Evolutionary conservation across 1,140 invertebrate genomes (phyloP).

Genomic region (Zaprionus vittiger): DNA sequence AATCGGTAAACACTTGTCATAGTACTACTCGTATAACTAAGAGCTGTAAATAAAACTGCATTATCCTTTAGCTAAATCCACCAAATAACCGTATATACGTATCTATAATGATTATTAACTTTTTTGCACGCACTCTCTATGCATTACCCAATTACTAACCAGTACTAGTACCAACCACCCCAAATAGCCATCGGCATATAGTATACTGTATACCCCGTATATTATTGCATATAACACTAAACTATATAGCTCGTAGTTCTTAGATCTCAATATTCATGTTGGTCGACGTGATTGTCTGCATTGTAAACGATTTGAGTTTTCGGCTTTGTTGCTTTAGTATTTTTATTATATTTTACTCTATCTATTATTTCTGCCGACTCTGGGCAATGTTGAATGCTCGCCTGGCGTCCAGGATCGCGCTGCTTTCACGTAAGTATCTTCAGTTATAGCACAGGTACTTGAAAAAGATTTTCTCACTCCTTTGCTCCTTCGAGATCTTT

Average conservation of each 20-base stretch:
- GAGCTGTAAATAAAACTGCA: conserved; percentile 21
- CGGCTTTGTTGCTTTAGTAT: conserved; percentile 25
- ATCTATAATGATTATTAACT: conserved; percentile 2
- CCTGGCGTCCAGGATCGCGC: conserved; percentile 8
- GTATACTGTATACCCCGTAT: background rate
- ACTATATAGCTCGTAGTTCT: conserved; percentile 9
- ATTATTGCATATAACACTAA: background rate
- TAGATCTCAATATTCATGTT: conserved; percentile 23
- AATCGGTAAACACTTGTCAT: conserved; percentile 25
- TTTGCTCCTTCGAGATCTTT: background rate
- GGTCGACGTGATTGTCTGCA: conserved; percentile 7
- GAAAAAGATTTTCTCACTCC: background rate
- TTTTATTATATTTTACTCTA: conserved; percentile 22
- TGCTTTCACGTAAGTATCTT: conserved; percentile 27
- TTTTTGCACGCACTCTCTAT: conserved; percentile 33
- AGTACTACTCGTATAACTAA: conserved; percentile 1
- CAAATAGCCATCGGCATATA: background rate
- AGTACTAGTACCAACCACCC: background rate
- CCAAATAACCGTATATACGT: background rate
- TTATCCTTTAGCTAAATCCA: conserved; percentile 18
- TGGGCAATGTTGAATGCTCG: conserved; percentile 18
- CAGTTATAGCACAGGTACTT: background rate
- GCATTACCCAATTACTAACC: conserved; percentile 20
- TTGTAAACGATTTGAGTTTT: conserved; percentile 23
- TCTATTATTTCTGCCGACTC: conserved; percentile 17